phyloP scores from a whole-genome alignment of 1,140 invertebrate genomes.

The Caenorhabditis remanei region DNA sequence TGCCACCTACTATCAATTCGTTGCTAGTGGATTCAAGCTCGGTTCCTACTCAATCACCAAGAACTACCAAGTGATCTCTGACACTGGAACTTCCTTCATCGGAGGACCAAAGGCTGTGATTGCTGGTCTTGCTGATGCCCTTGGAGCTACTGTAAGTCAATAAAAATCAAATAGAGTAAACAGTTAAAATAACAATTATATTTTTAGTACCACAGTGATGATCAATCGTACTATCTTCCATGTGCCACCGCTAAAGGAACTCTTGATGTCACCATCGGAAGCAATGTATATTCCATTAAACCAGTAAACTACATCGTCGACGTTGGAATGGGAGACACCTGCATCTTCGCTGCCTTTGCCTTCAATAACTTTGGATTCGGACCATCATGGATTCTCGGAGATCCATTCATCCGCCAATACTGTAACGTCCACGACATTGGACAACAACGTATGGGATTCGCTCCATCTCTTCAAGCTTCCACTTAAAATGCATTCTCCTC shows the following conservation, averaged over 20 bases:
- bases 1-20: constrained; percentile 73
- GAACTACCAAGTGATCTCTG: constrained; percentile 69
- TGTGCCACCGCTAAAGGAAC: constrained; percentile 56
- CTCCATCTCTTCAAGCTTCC: constrained; percentile 55
- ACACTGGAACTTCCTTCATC: constrained; percentile 70
- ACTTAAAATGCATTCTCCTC: background rate
- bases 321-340: constrained; percentile 58
- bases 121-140: constrained; percentile 64
- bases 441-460: constrained; percentile 70
- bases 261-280: constrained; percentile 55
- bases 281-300: constrained; percentile 58
- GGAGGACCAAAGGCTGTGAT: constrained; percentile 66
- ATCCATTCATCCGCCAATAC: constrained; percentile 72
- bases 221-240: constrained; percentile 53
- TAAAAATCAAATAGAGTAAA: background rate
- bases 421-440: constrained; percentile 72
- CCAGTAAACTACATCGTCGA: constrained; percentile 62
- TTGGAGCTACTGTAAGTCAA: constrained; percentile 66
- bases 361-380: constrained; percentile 67
- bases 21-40: constrained; percentile 60
- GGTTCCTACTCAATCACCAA: constrained; percentile 63
- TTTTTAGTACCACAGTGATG: constrained; percentile 55
- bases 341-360: constrained; percentile 69
- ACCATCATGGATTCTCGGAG: constrained; percentile 72
- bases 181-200: background rate